Evolutionary conservation across 2,797 vertebrate species (phyloP).

Genomic region (Macroramphosus scolopax): DNA sequence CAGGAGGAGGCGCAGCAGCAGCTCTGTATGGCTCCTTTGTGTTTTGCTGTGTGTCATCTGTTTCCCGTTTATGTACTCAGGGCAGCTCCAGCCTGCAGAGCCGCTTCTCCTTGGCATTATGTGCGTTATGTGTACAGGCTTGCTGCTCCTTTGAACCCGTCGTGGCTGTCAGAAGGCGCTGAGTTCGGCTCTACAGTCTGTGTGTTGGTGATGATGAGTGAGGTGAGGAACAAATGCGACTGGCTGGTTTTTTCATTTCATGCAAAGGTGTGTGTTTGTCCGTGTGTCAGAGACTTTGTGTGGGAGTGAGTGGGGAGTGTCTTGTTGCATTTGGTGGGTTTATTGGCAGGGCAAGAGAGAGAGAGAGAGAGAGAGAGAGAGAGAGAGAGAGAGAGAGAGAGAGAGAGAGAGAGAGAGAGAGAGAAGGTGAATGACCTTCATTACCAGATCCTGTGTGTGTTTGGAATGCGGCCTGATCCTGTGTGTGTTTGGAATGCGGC

Average conservation of each 20-base stretch:
- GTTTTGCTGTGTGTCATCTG: slow-evolving; percentile 47
- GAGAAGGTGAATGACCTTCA: too few relatives aligned
- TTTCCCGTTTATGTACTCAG: slow-evolving; percentile 64
- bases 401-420: too few relatives aligned
- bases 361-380: too few relatives aligned
- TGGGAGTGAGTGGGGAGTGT: slow-evolving; percentile 48
- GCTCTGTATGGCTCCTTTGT: slow-evolving; percentile 5
- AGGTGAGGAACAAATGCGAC: slow-evolving; percentile 63
- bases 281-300: slow-evolving; percentile 31
- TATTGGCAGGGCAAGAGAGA: slow-evolving; percentile 40
- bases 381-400: too few relatives aligned
- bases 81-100: slow-evolving; percentile 50
- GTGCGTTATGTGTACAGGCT: slow-evolving; percentile 45
- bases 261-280: slow-evolving; percentile 54
- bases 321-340: slow-evolving; percentile 51
- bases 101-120: slow-evolving; percentile 31
- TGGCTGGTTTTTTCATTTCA: slow-evolving; percentile 25
- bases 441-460: too few relatives aligned
- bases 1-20: background rate
- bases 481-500: too few relatives aligned
- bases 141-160: slow-evolving; percentile 55
- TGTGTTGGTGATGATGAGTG: too few relatives aligned
- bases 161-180: slow-evolving; percentile 44
- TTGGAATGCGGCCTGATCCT: too few relatives aligned
- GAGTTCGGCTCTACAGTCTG: too few relatives aligned